Percentiles rank a stretch among this genome's conserved stretches.
These are phyloP conservation scores for Cyclargus thomasi DNA, from an alignment of 1,140 invertebrate species.

Conservation along the genomic window DNA sequence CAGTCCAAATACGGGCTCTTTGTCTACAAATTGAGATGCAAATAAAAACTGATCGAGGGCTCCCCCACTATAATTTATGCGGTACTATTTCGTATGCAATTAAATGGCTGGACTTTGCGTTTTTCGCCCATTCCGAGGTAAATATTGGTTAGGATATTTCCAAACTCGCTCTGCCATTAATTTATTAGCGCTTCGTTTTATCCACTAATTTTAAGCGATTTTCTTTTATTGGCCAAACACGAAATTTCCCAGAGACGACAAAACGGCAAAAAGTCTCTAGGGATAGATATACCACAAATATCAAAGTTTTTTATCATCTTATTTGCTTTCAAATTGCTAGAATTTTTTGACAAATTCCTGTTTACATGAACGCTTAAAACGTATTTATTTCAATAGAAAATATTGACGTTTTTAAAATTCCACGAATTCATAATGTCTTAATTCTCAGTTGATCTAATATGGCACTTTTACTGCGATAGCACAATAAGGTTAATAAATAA, in stretches of 20 bases:
- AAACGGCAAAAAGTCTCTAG: not conserved
- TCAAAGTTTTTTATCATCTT: too few relatives aligned
- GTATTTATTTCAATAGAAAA: too few relatives aligned
- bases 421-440: too few relatives aligned
- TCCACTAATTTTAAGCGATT: not conserved
- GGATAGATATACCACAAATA: too few relatives aligned
- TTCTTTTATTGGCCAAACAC: not conserved
- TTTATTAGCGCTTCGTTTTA: not conserved
- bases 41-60: slow-evolving; percentile 16
- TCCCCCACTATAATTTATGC: slow-evolving; percentile 5
- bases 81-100: slow-evolving; percentile 2
- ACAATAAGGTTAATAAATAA: too few relatives aligned
- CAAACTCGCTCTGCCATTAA: not conserved
- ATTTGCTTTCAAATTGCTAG: too few relatives aligned
- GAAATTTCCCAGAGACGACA: not conserved
- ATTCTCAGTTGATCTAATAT: too few relatives aligned
- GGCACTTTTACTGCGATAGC: too few relatives aligned
- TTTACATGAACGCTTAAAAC: too few relatives aligned
- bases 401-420: too few relatives aligned
- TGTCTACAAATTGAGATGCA: slow-evolving; percentile 19
- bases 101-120: not conserved
- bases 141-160: not conserved
- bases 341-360: too few relatives aligned
- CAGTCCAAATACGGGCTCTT: slow-evolving; percentile 17
- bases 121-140: not conserved